Percentiles rank a stretch among this genome's conserved stretches.
phyloP scores from a whole-genome alignment of 2,113 vertebrate genomes.

The Sitta europaea region DNA sequence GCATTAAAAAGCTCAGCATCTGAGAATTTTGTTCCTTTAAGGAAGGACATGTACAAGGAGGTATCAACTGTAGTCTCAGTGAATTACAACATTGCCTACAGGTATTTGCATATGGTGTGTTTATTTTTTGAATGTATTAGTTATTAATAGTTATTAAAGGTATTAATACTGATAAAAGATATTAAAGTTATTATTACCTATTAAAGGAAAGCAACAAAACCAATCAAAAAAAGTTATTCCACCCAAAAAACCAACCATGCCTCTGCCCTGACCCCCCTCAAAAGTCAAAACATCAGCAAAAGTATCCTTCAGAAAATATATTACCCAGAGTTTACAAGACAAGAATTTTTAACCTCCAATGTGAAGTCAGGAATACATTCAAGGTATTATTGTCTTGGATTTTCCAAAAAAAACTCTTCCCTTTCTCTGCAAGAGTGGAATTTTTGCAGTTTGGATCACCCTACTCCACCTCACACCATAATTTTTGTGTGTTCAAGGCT shows the following conservation, averaged over 20 bases:
- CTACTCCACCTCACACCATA: not conserved
- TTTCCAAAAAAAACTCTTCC: not conserved
- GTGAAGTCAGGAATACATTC: not conserved
- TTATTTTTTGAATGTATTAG: not conserved
- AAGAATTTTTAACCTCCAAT: not conserved
- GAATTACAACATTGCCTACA: not conserved
- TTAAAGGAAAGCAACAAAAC: not conserved
- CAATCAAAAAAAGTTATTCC: not conserved
- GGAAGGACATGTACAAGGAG: not conserved
- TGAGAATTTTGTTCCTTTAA: not conserved
- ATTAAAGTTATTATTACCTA: too few species aligned
- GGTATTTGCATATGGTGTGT: not conserved
- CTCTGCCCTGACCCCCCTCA: fast-evolving
- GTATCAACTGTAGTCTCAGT: not conserved
- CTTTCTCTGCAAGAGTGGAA: not conserved
- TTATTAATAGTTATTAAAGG: too few species aligned
- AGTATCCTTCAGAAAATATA: not conserved
- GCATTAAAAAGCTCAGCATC: not conserved
- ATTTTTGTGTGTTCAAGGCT: not conserved
- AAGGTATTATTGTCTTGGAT: not conserved
- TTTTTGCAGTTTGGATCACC: not conserved
- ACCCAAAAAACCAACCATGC: fast-evolving
- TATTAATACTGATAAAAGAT: too few species aligned
- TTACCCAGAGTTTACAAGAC: not conserved
- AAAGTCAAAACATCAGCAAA: not conserved